A percentile compares a stretch with the other conserved stretches of the same genome.
Evolutionary conservation across 2,797 vertebrate genomes (phyloP).

Genomic region (Botia kubotai): DNA sequence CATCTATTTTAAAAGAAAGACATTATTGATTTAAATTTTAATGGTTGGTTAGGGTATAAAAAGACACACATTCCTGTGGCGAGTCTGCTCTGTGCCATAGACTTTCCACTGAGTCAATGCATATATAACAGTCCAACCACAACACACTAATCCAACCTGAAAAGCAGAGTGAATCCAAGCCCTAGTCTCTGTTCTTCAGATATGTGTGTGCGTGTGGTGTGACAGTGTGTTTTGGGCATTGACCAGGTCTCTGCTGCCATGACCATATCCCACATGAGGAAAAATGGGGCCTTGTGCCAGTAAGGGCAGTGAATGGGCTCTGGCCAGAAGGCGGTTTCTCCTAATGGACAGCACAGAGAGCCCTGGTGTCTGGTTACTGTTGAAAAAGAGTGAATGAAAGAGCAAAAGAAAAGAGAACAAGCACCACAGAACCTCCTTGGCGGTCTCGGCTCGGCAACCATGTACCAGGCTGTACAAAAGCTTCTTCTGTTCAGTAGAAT

Average conservation of each 20-base stretch:
- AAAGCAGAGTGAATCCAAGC: conserved; percentile 46
- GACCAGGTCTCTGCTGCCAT: conserved; percentile 22
- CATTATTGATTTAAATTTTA: conserved; percentile 24
- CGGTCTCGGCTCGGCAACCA: conserved; percentile 19
- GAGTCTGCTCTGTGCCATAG: conserved; percentile 1
- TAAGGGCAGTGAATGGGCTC: conserved; percentile 24
- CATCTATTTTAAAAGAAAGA: neutral
- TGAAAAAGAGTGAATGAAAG: conserved; percentile 48
- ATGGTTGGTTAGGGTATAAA: neutral
- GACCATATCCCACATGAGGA: conserved; percentile 50
- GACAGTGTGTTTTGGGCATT: conserved; percentile 46
- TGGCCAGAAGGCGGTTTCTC: conserved; percentile 36
- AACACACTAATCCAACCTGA: conserved; percentile 37
- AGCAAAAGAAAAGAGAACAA: conserved; percentile 26
- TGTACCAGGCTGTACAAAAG: conserved; percentile 57
- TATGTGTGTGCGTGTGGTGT: conserved; percentile 31
- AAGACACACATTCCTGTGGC: neutral
- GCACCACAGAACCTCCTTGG: conserved; percentile 50
- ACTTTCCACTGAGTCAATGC: conserved; percentile 8
- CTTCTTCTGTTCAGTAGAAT: conserved; percentile 46
- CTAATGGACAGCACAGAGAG: conserved; percentile 29
- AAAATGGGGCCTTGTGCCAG: conserved; percentile 43
- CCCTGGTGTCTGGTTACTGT: conserved; percentile 53
- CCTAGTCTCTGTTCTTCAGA: conserved; percentile 3
- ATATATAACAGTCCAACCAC: conserved; percentile 38